These are phyloP conservation scores for Agrypnus murinus DNA, from an alignment of 2,888 invertebrate genomes.

Conservation along the genomic window DNA sequence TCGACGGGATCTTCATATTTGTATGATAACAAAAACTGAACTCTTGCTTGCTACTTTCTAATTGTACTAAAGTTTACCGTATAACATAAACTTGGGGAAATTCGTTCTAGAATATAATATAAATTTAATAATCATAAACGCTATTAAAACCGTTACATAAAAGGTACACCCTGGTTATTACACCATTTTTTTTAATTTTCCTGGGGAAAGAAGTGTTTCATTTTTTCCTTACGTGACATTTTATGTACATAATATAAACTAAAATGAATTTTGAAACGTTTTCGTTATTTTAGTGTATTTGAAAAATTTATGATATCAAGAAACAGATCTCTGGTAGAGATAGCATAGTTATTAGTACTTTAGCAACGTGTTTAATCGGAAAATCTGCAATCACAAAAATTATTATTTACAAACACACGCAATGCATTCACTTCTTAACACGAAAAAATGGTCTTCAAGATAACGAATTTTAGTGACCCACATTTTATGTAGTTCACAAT, in stretches of 20 bases:
- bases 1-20: constrained; percentile 52
- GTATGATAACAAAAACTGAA: constrained; percentile 46
- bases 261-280: background rate
- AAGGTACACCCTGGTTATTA: too few relatives aligned
- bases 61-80: constrained; percentile 13
- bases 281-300: background rate
- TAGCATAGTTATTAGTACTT: background rate
- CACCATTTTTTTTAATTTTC: too few relatives aligned
- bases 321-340: too few relatives aligned
- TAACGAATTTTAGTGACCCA: constrained; percentile 18
- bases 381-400: constrained; percentile 16
- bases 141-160: too few relatives aligned
- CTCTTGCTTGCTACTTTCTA: constrained; percentile 25
- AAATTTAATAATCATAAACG: too few relatives aligned
- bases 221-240: too few relatives aligned
- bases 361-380: constrained; percentile 1
- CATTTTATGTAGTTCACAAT: constrained; percentile 6
- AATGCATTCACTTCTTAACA: background rate
- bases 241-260: background rate
- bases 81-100: too few relatives aligned
- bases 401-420: constrained; percentile 16
- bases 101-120: too few relatives aligned
- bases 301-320: too few relatives aligned
- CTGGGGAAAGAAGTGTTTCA: too few relatives aligned
- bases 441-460: background rate